Evolutionary conservation across 2,113 vertebrate genomes (phyloP).

Genomic region (Phylloscopus trochilus): DNA sequence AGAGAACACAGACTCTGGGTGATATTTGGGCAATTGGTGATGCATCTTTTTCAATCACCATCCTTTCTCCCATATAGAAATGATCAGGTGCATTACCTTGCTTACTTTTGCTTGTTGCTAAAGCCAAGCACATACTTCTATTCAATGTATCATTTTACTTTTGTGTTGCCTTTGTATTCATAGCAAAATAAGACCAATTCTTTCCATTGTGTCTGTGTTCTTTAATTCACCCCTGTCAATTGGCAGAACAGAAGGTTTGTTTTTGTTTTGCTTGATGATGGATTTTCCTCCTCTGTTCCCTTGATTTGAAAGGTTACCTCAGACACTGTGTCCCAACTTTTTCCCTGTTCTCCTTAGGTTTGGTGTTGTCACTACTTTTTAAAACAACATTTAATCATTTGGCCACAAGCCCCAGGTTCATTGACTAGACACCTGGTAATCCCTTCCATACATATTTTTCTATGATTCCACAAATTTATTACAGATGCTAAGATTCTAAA

Average conservation of each 20-base stretch:
- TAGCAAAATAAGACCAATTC: neutral
- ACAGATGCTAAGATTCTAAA: neutral
- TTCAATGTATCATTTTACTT: neutral
- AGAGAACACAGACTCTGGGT: neutral
- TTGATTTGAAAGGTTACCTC: neutral
- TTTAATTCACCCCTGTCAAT: neutral
- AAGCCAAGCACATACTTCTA: rapidly evolving
- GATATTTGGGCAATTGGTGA: neutral
- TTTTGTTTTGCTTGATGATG: neutral
- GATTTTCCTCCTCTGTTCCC: neutral
- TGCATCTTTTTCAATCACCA: no score
- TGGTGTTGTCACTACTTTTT: neutral
- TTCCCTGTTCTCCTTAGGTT: neutral
- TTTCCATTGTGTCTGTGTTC: neutral
- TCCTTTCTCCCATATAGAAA: neutral
- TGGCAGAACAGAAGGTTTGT: neutral
- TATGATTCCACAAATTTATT: neutral
- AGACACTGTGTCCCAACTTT: neutral
- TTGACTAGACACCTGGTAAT: neutral
- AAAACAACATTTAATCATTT: neutral
- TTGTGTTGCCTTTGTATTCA: neutral
- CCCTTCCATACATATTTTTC: neutral
- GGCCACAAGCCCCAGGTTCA: neutral
- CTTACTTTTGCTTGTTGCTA: neutral
- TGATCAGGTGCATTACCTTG: neutral